These are phyloP conservation scores for Poeciliopsis occidentalis DNA, from an alignment of 2,113 vertebrate species.

Conservation along the genomic window DNA sequence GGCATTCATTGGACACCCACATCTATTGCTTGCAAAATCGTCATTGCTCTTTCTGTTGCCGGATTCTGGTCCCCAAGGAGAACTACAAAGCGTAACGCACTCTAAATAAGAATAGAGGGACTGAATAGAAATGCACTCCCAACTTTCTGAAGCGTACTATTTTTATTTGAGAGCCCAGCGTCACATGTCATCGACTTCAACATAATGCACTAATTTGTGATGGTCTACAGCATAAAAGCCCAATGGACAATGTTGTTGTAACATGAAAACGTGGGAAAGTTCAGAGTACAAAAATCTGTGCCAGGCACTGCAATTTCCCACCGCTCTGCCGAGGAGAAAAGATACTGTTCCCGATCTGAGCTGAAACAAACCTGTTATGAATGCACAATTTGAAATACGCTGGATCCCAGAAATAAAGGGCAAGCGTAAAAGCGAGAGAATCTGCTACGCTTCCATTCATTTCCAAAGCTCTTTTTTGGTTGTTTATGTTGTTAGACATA, in stretches of 20 bases:
- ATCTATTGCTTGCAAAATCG: too few relatives aligned
- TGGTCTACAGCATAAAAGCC: neutral
- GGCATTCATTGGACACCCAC: too few relatives aligned
- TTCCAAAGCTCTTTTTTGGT: neutral
- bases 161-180: too few relatives aligned
- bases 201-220: neutral
- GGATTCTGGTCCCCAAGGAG: too few relatives aligned
- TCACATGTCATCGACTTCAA: constrained; percentile 10
- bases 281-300: too few relatives aligned
- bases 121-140: constrained; percentile 1
- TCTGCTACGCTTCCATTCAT: constrained; percentile 44
- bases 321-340: constrained; percentile 49
- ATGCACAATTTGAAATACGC: constrained; percentile 48
- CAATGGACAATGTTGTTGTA: neutral
- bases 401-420: constrained; percentile 61
- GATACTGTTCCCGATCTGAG: constrained; percentile 56
- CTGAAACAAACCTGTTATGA: constrained; percentile 72
- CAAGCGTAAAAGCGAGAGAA: constrained; percentile 44
- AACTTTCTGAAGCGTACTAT: too few relatives aligned
- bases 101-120: neutral
- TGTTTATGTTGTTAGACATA: constrained; percentile 27
- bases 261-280: too few relatives aligned
- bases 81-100: neutral
- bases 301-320: constrained; percentile 3
- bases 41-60: neutral